Base-by-base conservation (phyloP, 1,140 invertebrate genomes). In the Harpegnathos saltator region DNA sequence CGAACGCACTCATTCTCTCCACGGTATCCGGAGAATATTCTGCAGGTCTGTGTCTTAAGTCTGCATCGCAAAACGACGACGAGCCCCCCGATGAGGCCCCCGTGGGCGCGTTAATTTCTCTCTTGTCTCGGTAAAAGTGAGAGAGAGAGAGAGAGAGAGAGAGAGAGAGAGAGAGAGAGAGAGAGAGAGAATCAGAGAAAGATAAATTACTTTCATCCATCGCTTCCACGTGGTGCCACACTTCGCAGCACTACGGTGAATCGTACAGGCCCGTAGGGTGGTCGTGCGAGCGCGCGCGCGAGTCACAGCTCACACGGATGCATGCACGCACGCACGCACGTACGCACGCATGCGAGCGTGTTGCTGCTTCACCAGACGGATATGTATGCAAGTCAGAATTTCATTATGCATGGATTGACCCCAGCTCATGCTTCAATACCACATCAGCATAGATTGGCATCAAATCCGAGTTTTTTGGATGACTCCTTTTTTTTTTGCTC, bases 391-490 rank as follows among this genome's bases (percentile, higher is more conserved):
- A 89, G 84, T 85, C 69, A 62, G 77, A 89, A 89, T 91, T 87
- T 92, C 88, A 92, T 92, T 91, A 91, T 91, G 87, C 89, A 91
- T 90, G 84, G 58, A 84, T 84, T 91, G 89, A 91, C 89, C 90
- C 75, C 85, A 81, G 89, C 75, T 89, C 89, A 89, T 88, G 84
- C 74, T 86, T 68, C 82, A 83, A 88, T 85, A 62, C 71, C 66
- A 83, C 85, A 90, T 92, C 87, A 91, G 69, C 89, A 90, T 92
- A 91, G 89, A 92, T 92, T 89, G 68, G 44, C 65, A 91, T 92
- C 86, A 63, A 78, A 86, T 88, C 81, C 24, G 63, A 54, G 48
- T 80, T 88, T 91, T 90, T 90, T 83, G 72, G 80, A 89, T 85
- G 62, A 85, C 65, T 88, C 80, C 61, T 89, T 89, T 85, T 84